Base-by-base conservation (phyloP, 92 coral and sea anemone genomes). In the Zoanthus gigantus region DNA sequence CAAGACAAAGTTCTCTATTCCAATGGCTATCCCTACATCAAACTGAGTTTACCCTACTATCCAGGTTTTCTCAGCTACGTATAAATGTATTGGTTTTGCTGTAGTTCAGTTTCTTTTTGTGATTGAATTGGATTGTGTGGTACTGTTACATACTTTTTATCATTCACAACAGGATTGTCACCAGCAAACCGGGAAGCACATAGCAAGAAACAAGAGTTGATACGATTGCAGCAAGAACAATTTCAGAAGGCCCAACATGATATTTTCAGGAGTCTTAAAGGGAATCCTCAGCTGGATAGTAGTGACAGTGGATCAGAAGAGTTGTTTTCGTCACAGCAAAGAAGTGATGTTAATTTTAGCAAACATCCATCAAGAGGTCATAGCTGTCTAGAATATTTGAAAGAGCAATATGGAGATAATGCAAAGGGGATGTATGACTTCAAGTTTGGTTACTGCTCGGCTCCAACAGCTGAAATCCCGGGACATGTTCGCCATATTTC, bases 201-300 rank as follows among this genome's bases (percentile, higher is more conserved):
- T 66, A 48, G 66, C 15, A 44, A 74, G 75, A 94, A 89, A 72
- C 91, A 92, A 28, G 95, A 89, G 72, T 81, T 88, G 77, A 50
- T 89, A 15, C 77, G 69, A 74, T 81, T 81, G 0, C 83, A 90
- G 68, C 92, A 84, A 42, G 93, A 94, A 69, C 74, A 91, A 54
- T 94, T 94, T 89, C 89, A 89, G 73, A 81, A 76, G 79, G 82
- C 84, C 46, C 95, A 94, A 56, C 72, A 81, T 31, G 93, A 92
- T 63, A 89, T 92, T 68, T 74, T 91, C 16, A 74, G 83, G 77
- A 87, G 78, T 45, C 90, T 94, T 56, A 92, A 87, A 88, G 90
- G 91, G 45, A 71, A 80, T 48, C 87, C 78, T 78, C 77, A 85
- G 58, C 79, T 18, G 84, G 83, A 88, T 57, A 71, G 85, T n/a